Percentiles rank a stretch among this genome's conserved stretches.
phyloP scores from a whole-genome alignment of 2,888 invertebrate genomes.

The Laothoe populi region DNA sequence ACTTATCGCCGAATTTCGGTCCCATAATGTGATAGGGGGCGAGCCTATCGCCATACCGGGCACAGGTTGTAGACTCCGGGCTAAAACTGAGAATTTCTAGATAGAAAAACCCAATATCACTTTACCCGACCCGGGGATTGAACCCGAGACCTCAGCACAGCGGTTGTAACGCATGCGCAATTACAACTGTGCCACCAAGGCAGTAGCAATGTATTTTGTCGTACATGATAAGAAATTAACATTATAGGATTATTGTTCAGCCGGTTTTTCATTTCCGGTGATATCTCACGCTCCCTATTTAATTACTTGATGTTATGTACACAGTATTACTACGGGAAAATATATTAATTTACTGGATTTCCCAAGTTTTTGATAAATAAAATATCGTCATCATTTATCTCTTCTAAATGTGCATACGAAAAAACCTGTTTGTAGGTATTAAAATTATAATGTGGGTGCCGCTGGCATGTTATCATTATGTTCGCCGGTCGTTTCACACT shows the following conservation, averaged over 20 bases:
- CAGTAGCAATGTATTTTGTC: too few species aligned
- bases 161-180: too few species aligned
- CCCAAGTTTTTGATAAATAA: background rate
- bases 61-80: too few species aligned
- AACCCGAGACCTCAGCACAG: too few species aligned
- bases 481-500: constrained; percentile 49
- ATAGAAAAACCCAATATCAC: too few species aligned
- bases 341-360: background rate
- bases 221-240: background rate
- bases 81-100: too few species aligned
- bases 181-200: too few species aligned
- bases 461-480: constrained; percentile 50
- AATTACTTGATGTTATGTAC: background rate
- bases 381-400: background rate
- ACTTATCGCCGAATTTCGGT: too few species aligned
- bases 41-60: too few species aligned
- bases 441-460: constrained; percentile 1
- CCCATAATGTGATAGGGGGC: too few species aligned
- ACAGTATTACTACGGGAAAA: too few species aligned
- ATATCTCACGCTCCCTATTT: background rate
- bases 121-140: too few species aligned
- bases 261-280: background rate
- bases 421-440: background rate
- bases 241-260: background rate
- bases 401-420: background rate